Evolutionary conservation across 2,797 vertebrate genomes (phyloP).

Genomic region (Moxostoma hubbsi): DNA sequence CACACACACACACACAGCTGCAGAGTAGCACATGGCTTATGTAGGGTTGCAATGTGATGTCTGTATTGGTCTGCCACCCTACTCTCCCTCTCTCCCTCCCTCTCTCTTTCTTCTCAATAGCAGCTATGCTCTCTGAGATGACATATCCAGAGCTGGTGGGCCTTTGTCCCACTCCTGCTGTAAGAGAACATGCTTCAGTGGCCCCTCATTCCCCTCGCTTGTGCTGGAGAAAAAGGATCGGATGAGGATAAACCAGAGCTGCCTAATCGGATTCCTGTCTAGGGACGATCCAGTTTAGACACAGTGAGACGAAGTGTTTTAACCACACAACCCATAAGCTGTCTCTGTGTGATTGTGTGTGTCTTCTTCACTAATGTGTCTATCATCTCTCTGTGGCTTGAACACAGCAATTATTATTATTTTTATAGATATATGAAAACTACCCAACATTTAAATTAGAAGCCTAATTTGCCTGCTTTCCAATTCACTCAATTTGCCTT

Average conservation of each 20-base stretch:
- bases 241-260: slow-evolving; percentile 57
- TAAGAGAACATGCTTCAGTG: slow-evolving; percentile 56
- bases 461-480: too few relatives aligned
- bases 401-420: background rate
- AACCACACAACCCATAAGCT: slow-evolving; percentile 36
- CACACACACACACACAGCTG: background rate
- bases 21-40: background rate
- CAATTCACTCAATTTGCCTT: too few relatives aligned
- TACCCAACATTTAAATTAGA: too few relatives aligned
- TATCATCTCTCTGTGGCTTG: too few relatives aligned
- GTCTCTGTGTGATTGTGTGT: slow-evolving; percentile 4
- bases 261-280: slow-evolving; percentile 61
- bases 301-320: slow-evolving; percentile 37
- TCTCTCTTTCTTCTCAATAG: slow-evolving; percentile 16
- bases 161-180: slow-evolving; percentile 53
- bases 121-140: slow-evolving; percentile 46
- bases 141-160: slow-evolving; percentile 51
- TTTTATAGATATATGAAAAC: too few relatives aligned
- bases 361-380: background rate
- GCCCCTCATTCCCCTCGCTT: slow-evolving; percentile 36
- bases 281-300: slow-evolving; percentile 47
- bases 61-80: slow-evolving; percentile 14
- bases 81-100: background rate
- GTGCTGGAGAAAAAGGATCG: slow-evolving; percentile 52
- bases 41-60: slow-evolving; percentile 29